Base-by-base conservation (phyloP, 2,888 invertebrate genomes). In the Ichneumon xanthorius region DNA sequence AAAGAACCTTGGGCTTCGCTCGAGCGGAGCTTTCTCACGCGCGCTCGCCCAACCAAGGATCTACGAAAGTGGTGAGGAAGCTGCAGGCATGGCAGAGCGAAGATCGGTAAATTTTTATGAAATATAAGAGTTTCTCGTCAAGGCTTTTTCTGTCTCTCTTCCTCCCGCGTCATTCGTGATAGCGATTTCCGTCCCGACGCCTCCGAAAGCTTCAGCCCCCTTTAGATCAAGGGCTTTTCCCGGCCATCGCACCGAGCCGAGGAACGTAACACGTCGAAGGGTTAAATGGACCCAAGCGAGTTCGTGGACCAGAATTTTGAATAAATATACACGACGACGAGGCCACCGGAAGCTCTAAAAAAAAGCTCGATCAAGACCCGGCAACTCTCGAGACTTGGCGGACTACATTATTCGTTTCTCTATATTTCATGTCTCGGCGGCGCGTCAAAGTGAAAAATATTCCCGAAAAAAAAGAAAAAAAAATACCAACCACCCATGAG, bases 81-180 rank as follows among this genome's bases (percentile, higher is more conserved):
- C 30, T 30, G 11, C 14, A 16, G 45, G 14, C 16, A 37, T 30
- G n/a, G 26, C 5, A n/a, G 30, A 33, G 61, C 16, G 61, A 50
- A 65, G 70, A 68, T 72, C 75, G 58, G 61, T 77, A 80, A 67
- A 80, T 77, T 80, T 77, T 80, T 77, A 84, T 80, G 53, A 78
- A 80, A 76, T 77, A 77, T 72, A 53, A 22, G 33, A 37, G 26
- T 33, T 33, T 37, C n/a, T 53, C 11, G 1, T 48, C 50, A 16
- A 14, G 33, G 33, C 55, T 14, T 33, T 0, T 2, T 37, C 48
- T 0, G 6, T 22, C 11, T n/a, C 55, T 72, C 40, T 72, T 9
- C 45, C 45, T 45, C 14, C 16, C 45, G 45, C 30, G 2, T 16
- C 30, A 7, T 71, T 33, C 19, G 58, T 14, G n/a, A 19, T 58